Conservation (phyloP, 2,888 invertebrate genomes). For the Hesperia comma region DNA sequence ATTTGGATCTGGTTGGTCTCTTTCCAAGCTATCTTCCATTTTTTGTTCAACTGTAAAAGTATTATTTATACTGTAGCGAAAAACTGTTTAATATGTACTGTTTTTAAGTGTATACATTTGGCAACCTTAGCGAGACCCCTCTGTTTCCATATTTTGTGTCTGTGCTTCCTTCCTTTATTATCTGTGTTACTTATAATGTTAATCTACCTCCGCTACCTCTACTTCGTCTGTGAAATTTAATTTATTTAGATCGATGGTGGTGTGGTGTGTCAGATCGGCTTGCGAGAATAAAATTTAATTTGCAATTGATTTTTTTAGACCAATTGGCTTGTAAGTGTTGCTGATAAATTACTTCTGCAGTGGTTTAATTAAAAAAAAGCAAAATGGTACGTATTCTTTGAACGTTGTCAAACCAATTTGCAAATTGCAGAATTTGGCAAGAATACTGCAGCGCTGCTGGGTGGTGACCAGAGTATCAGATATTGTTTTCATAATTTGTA, state of each 20-base stretch:
- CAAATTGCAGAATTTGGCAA: constrained; percentile 30
- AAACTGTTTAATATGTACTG: too few species aligned
- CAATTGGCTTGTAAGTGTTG: constrained; percentile 18
- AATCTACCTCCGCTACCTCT: too few species aligned
- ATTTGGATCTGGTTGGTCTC: too few species aligned
- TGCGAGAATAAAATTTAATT: constrained; percentile 35
- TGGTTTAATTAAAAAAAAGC: constrained; percentile 34
- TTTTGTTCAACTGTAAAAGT: too few species aligned
- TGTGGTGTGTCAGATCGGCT: constrained; percentile 31
- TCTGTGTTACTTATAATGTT: constrained; percentile 7
- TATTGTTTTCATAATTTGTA: constrained; percentile 15
- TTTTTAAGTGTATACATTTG: too few species aligned
- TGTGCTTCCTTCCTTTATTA: too few species aligned
- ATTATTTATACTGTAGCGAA: too few species aligned
- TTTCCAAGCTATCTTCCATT: too few species aligned
- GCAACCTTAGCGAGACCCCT: neutral
- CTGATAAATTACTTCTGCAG: constrained; percentile 20
- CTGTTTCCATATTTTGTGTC: neutral
- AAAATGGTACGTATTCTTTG: constrained; percentile 42
- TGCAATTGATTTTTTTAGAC: constrained; percentile 32
- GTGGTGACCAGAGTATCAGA: constrained; percentile 29
- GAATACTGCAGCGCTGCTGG: constrained; percentile 29
- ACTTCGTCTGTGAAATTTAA: constrained; percentile 33
- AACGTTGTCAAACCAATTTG: constrained; percentile 7
- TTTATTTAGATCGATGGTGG: constrained; percentile 56